Evolutionary conservation across 2,797 vertebrate species (phyloP).

Genomic region (Rhinophrynus dorsalis): DNA sequence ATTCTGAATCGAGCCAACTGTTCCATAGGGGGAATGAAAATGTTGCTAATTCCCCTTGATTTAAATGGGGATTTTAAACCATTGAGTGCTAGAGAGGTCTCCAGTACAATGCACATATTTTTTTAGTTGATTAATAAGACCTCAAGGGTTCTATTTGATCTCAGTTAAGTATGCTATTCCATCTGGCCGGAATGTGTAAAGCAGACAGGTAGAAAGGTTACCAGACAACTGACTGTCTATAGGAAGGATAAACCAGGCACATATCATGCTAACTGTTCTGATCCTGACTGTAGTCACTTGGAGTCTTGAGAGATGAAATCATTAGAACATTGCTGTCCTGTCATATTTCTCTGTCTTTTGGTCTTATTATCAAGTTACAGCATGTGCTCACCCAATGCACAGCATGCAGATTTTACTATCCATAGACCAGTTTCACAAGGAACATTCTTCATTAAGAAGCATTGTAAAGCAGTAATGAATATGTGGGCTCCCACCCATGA

Average conservation of each 20-base stretch:
- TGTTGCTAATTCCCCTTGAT: no score
- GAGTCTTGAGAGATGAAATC: background rate
- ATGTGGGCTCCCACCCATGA: background rate
- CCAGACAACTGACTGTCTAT: background rate
- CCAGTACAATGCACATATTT: no score
- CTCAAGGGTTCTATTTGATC: no score
- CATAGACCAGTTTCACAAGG: constrained; percentile 11
- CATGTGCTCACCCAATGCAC: background rate
- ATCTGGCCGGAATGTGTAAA: constrained; percentile 17
- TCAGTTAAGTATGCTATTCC: no score
- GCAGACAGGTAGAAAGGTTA: constrained; percentile 5
- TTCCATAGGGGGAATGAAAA: no score
- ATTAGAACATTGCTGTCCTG: background rate
- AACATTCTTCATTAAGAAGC: constrained; percentile 3
- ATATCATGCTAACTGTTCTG: constrained; percentile 10
- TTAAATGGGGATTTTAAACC: no score
- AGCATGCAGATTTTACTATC: background rate
- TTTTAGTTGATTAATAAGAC: no score
- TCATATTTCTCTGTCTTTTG: constrained; percentile 2
- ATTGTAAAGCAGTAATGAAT: background rate
- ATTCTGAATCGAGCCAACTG: no score
- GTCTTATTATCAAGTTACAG: background rate
- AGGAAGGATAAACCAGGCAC: background rate
- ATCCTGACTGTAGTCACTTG: background rate
- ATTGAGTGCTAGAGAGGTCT: no score